phyloP scores from a whole-genome alignment of 2,113 vertebrate species.

The Pangasianodon gigas region DNA sequence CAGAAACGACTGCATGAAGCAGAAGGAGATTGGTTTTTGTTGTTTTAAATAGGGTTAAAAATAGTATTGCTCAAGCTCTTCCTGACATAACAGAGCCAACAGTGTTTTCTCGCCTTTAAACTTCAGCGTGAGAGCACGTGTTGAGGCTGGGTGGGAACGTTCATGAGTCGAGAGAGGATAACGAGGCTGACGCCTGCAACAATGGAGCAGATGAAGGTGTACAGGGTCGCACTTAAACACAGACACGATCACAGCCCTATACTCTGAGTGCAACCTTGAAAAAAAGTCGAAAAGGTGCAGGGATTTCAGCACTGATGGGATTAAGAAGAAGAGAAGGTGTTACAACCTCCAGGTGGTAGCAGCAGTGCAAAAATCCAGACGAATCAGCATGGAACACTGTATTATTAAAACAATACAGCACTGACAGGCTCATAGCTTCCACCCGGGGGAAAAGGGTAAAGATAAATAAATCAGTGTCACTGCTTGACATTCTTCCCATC shows the following conservation, averaged over 20 bases:
- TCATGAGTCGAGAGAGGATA: slow-evolving; percentile 32
- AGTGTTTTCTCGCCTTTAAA: slow-evolving; percentile 16
- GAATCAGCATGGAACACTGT: slow-evolving; percentile 62
- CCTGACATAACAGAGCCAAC: slow-evolving; percentile 27
- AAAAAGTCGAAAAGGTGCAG: background rate
- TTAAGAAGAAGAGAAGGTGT: slow-evolving; percentile 2
- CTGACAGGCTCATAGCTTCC: slow-evolving; percentile 72
- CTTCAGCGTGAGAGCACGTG: slow-evolving; percentile 12
- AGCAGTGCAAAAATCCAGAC: slow-evolving; percentile 19
- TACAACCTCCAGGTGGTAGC: background rate
- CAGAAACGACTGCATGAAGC: background rate
- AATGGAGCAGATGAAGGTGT: slow-evolving; percentile 39
- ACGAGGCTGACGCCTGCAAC: slow-evolving; percentile 30
- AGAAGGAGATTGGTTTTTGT: background rate
- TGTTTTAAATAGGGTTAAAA: slow-evolving; percentile 26
- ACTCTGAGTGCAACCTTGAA: background rate
- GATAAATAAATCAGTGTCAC: slow-evolving; percentile 81
- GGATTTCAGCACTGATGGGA: background rate
- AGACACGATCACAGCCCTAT: background rate
- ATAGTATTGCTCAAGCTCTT: slow-evolving; percentile 13
- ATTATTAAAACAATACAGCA: slow-evolving; percentile 76
- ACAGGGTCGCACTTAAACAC: slow-evolving; percentile 7
- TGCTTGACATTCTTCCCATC: slow-evolving; percentile 82
- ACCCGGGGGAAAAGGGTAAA: slow-evolving; percentile 69
- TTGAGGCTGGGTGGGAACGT: background rate